Evolutionary conservation across 2,113 vertebrate species (phyloP).

Genomic region (Stigmatopora argus): DNA sequence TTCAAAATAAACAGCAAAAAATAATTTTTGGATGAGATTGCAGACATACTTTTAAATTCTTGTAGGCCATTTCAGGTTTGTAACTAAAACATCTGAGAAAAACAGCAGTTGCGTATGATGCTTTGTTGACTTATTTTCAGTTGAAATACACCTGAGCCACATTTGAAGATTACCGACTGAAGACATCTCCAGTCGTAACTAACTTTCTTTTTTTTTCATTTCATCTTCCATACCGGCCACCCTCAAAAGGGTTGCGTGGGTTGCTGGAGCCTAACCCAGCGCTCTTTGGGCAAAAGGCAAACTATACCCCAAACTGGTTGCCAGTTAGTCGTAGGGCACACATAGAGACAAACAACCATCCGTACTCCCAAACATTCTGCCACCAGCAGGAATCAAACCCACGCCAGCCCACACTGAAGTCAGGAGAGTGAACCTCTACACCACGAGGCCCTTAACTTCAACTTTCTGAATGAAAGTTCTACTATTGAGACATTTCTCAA

Average conservation of each 20-base stretch:
- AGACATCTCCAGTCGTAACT: slow-evolving; percentile 20
- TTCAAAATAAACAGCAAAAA: background rate
- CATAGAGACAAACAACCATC: too few relatives aligned
- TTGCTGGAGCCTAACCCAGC: too few relatives aligned
- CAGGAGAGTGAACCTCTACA: too few relatives aligned
- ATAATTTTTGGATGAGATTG: background rate
- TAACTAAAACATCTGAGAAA: background rate
- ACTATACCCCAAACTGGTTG: too few relatives aligned
- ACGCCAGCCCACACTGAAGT: too few relatives aligned
- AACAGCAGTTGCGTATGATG: background rate
- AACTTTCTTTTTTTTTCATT: background rate
- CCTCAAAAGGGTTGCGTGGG: too few relatives aligned
- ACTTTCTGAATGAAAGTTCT: slow-evolving; percentile 29
- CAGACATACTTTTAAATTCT: background rate
- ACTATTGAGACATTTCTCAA: slow-evolving; percentile 10
- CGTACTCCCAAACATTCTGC: too few relatives aligned
- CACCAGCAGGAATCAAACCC: too few relatives aligned
- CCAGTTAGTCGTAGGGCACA: too few relatives aligned
- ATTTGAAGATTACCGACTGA: slow-evolving; percentile 19
- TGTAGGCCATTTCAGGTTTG: background rate
- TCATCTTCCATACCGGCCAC: too few relatives aligned
- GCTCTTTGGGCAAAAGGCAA: too few relatives aligned
- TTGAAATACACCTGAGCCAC: background rate
- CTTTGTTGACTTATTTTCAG: background rate
- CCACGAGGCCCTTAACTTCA: background rate